phyloP scores from a whole-genome alignment of 2,113 vertebrate genomes.

The Macroglossus sobrinus region DNA sequence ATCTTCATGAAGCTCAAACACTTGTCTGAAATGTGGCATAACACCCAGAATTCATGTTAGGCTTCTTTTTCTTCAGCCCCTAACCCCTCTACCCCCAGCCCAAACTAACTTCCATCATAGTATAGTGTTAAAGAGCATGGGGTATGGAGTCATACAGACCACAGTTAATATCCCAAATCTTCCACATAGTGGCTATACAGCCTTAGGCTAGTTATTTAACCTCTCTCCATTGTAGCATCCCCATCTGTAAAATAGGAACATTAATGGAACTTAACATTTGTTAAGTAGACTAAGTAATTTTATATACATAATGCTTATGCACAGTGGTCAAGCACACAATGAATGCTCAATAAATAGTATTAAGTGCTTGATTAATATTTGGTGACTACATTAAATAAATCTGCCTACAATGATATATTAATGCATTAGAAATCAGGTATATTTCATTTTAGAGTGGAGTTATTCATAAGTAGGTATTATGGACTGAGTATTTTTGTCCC shows the following conservation, averaged over 20 bases:
- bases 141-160: background rate
- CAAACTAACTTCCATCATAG: background rate
- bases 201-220: background rate
- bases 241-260: background rate
- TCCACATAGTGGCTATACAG: background rate
- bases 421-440: background rate
- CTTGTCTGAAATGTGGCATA: background rate
- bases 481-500: background rate
- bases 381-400: background rate
- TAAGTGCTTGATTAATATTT: background rate
- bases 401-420: background rate
- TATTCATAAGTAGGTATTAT: background rate
- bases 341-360: background rate
- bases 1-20: background rate
- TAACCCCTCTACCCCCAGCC: background rate
- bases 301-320: background rate
- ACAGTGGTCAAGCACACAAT: background rate
- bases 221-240: background rate
- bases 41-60: background rate
- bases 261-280: background rate
- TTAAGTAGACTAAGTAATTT: background rate
- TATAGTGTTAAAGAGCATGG: background rate
- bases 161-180: background rate
- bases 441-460: background rate
- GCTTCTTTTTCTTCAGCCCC: background rate